These are phyloP conservation scores for Orientallactaga bullata DNA, from an alignment of 2,113 vertebrate species.

Conservation along the genomic window DNA sequence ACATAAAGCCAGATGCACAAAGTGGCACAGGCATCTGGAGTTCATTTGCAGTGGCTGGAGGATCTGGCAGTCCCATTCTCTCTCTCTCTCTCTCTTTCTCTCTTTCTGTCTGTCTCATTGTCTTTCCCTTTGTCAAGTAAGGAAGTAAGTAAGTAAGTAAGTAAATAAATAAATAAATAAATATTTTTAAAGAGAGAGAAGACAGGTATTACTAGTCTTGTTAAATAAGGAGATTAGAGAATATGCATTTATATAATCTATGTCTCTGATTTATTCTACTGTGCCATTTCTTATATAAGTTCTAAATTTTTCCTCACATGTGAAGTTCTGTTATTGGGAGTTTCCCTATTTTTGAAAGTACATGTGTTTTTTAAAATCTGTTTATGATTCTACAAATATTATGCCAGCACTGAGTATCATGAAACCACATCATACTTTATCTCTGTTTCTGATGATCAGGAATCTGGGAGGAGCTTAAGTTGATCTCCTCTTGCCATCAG, in stretches of 20 bases:
- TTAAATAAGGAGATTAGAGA: neutral
- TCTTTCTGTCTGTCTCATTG: too few species aligned
- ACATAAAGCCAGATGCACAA: too few species aligned
- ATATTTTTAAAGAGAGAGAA: neutral
- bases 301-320: neutral
- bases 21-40: too few species aligned
- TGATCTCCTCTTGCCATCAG: neutral
- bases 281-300: conserved; percentile 23
- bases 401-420: neutral
- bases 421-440: neutral
- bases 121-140: too few species aligned
- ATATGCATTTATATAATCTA: neutral
- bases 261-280: neutral
- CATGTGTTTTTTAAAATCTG: neutral
- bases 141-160: too few species aligned
- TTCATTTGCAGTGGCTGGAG: too few species aligned
- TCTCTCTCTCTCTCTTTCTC: too few species aligned
- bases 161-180: too few species aligned
- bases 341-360: conserved; percentile 4
- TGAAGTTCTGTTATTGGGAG: neutral
- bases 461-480: neutral
- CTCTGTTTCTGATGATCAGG: neutral
- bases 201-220: neutral
- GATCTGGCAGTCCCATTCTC: too few species aligned
- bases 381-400: neutral